phyloP scores from a whole-genome alignment of 2,888 invertebrate species.

The Drosophila macrospina region DNA sequence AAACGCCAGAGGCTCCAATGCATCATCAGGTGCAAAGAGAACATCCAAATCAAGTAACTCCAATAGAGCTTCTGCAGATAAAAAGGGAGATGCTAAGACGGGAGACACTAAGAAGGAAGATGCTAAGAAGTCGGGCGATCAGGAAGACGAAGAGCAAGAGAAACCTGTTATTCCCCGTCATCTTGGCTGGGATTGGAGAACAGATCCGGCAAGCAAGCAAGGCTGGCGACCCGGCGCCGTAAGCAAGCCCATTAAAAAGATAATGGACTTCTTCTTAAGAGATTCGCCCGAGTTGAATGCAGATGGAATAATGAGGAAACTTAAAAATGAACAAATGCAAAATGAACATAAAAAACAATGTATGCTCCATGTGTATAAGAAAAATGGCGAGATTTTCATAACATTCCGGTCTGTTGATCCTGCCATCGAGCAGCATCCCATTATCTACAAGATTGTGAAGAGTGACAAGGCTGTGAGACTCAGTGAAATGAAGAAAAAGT shows the following conservation, averaged over 20 bases:
- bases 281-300: constrained; percentile 62
- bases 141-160: not conserved
- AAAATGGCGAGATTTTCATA: constrained; percentile 88
- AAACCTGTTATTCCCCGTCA: constrained; percentile 86
- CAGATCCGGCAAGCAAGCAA: constrained; percentile 59
- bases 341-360: constrained; percentile 71
- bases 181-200: constrained; percentile 90
- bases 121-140: constrained; percentile 74
- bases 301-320: not conserved
- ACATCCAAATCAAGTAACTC: too few relatives aligned
- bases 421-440: constrained; percentile 85
- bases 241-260: constrained; percentile 74
- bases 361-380: constrained; percentile 88
- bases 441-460: constrained; percentile 89
- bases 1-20: too few relatives aligned
- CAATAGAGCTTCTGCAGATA: too few relatives aligned
- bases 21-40: too few relatives aligned
- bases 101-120: not conserved
- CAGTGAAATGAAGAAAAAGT: constrained; percentile 86
- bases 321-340: constrained; percentile 67
- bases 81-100: constrained; percentile 71
- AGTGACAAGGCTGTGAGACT: constrained; percentile 86
- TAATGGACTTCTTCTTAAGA: constrained; percentile 82
- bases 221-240: constrained; percentile 84
- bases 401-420: constrained; percentile 78